Evolutionary conservation across 2,888 invertebrate species (phyloP), one percentile per base, ranked within the genome.

Genomic region (Toxonevra muliebris): DNA sequence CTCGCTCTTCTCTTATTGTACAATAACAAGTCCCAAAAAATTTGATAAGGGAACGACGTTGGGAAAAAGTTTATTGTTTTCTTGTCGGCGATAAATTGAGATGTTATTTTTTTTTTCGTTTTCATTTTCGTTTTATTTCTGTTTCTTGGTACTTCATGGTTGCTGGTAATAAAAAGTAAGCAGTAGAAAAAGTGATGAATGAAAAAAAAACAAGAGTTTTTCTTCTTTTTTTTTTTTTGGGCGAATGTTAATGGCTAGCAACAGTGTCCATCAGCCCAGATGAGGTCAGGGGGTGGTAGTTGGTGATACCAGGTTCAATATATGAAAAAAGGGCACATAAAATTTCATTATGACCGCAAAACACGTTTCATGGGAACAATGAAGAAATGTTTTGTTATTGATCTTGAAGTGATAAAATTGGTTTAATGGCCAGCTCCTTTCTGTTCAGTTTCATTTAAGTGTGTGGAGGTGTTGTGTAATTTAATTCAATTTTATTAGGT

Each of bases 261-360:
- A 30, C 30, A 7, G 30, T 30, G 30, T 2, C 30, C 7, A 30
- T 2, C 30, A 30, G 30, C 3, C 30, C 2, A 7, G 30, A 30
- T 7, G 30, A 30, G 30, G 30, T 30, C 30, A 30, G 30, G 2
- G 30, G 30, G 7, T 30, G 30, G 30, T 55, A n/a, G 19, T 55
- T 55, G 20, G 13, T 13, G 64, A 57, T 15, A n/a, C 40, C 12
- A 57, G 41, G 64, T 45, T 64, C 63, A 64, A 48, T 48, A 64
- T 64, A 41, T 15, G 48, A 64, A 10, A 52, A 41, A 30, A 30
- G 30, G 30, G 30, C 30, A 42, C 64, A 65, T 65, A 57, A 48
- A 65, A 65, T 65, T 58, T 65, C 64, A 65, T 65, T 65, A 65
- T 48, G 41, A 41, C 48, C 64, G 41, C 64, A 65, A 65, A 12